Evolutionary conservation across 2,113 vertebrate genomes (phyloP), one percentile per base, ranked within the genome.

Genomic region (Genyomyrus donnyi): DNA sequence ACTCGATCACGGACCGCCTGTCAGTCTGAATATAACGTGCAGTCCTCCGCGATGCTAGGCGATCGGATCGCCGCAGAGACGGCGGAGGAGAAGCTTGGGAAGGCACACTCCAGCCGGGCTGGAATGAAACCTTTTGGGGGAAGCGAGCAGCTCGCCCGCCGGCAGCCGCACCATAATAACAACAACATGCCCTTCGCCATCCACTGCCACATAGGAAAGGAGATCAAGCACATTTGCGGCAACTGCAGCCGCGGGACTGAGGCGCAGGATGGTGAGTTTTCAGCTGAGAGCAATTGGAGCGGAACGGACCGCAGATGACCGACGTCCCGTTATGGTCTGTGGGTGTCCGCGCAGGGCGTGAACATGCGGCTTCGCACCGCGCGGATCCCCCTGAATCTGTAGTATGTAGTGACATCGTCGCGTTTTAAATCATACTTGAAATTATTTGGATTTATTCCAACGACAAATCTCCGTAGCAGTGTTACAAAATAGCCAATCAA

Each of bases 201-300:
- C 93, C 96, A 97, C 91, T 96, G 96, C 93, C 97, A 97, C 92
- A 96, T 97, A 89, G 96, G 97, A 92, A 97, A 97, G 94, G 97
- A 97, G 95, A 97, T 97, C 94, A 97, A 97, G 92, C 97, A 97
- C 94, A 97, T 98, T 91, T 98, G 97, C 96, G 96, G 97, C 94
- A 97, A 97, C 96, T 97, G 97, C 96, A 96, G 97, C 92, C 96
- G 97, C 27, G 97, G 97, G 91, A 95, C 96, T 90, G 96, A 96
- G 94, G 92, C 95, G 92, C 95, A 94, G 90, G 96, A 97, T 91
- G 97, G 97, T 98, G 95, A 98, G 97, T 39, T 17, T 77, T 80
- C 74, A 42, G 15, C 5, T 42, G 74, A 80, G 13, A 80, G 35
- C 35, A 80, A 39, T 35, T 11, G 27, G 27, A 80, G 31, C 74